Conservation (phyloP, 1,140 invertebrate genomes). For the Mactra quadrangularis region DNA sequence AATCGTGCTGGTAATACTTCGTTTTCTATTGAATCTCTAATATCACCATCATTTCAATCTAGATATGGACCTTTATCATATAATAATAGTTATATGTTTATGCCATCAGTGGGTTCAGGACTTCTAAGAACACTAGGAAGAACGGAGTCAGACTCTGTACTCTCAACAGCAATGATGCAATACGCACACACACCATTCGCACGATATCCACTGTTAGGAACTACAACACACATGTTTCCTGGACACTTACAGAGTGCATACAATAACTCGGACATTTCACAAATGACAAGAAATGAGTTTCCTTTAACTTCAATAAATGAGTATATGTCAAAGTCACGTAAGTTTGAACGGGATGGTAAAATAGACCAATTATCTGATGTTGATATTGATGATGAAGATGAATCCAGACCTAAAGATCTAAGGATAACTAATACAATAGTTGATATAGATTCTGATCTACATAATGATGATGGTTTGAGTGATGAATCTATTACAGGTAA, state of each 20-base stretch:
- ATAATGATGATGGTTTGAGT: conserved; percentile 20
- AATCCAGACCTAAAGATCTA: conserved; percentile 25
- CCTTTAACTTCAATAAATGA: conserved; percentile 25
- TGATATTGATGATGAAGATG: conserved; percentile 4
- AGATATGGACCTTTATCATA: conserved; percentile 61
- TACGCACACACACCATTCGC: conserved; percentile 1
- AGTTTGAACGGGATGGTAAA: neutral
- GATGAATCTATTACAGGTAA: conserved; percentile 18
- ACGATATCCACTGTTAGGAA: neutral
- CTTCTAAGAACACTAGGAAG: neutral
- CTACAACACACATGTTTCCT: neutral
- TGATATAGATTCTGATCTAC: neutral
- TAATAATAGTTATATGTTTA: conserved; percentile 61
- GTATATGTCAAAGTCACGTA: conserved; percentile 4
- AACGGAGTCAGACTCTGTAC: conserved; percentile 1
- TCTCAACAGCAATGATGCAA: conserved; percentile 30
- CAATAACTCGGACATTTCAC: conserved; percentile 3
- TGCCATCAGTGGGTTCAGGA: conserved; percentile 37
- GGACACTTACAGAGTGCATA: conserved; percentile 43
- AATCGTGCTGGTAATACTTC: conserved; percentile 55
- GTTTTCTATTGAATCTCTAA: conserved; percentile 68
- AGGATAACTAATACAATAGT: neutral
- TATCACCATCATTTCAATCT: conserved; percentile 48
- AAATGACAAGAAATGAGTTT: conserved; percentile 28
- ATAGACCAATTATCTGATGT: neutral